Evolutionary conservation across 2,797 vertebrate species (phyloP).

Genomic region (Pelodytes ibericus): DNA sequence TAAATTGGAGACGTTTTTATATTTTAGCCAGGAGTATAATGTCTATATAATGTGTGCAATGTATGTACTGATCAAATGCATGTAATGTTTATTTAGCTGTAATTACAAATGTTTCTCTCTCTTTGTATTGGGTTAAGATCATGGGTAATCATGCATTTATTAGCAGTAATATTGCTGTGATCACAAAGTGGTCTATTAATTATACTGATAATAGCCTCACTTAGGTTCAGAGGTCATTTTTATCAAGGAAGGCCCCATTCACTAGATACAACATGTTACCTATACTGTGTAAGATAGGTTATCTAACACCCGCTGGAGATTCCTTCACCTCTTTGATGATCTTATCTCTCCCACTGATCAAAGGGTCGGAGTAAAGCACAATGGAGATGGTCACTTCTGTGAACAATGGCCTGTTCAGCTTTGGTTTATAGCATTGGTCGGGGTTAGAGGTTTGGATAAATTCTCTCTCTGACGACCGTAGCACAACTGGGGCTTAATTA

Average conservation of each 20-base stretch:
- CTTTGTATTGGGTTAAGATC: not conserved
- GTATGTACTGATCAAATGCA: no score
- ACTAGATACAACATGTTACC: slow-evolving; percentile 36
- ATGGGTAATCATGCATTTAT: not conserved
- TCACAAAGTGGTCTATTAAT: slow-evolving; percentile 41
- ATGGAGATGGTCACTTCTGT: slow-evolving; percentile 4
- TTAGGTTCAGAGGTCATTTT: slow-evolving; percentile 44
- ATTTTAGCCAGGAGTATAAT: no score
- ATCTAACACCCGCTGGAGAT: slow-evolving; percentile 8
- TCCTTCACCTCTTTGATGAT: slow-evolving; percentile 50
- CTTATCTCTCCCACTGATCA: slow-evolving; percentile 50
- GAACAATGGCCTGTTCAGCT: not conserved
- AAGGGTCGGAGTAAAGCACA: slow-evolving; percentile 27
- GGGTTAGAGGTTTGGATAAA: no score
- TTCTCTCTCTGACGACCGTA: no score
- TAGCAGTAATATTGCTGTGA: not conserved
- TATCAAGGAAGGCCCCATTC: slow-evolving; percentile 28
- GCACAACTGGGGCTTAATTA: no score
- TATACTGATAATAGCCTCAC: slow-evolving; percentile 32
- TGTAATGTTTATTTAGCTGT: no score
- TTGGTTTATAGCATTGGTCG: not conserved
- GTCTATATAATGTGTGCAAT: no score
- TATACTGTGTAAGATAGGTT: slow-evolving; percentile 28
- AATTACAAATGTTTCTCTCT: no score
- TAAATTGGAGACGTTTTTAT: no score